Percentiles rank a stretch among this genome's conserved stretches.
Conservation (phyloP, 2,113 vertebrate genomes). For the Okapia johnstoni region DNA sequence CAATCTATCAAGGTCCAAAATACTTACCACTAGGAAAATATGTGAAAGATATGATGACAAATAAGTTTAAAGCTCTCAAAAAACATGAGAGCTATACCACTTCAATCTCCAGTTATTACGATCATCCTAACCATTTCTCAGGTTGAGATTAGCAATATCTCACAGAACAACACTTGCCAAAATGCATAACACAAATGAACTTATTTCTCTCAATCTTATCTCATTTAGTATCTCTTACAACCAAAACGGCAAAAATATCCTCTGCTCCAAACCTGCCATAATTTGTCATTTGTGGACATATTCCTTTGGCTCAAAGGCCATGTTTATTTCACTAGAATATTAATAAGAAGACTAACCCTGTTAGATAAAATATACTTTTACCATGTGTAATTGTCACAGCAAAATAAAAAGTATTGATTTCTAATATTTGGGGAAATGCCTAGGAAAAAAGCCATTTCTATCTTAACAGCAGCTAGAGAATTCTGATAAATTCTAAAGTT, state of each 20-base stretch:
- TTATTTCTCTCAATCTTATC: neutral
- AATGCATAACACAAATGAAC: neutral
- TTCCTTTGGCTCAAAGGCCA: constrained; percentile 6
- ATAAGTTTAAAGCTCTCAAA: neutral
- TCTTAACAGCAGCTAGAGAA: neutral
- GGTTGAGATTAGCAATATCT: neutral
- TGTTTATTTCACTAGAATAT: constrained; percentile 40
- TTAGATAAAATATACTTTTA: constrained; percentile 43
- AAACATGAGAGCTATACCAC: neutral
- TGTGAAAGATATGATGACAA: neutral
- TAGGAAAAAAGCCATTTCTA: neutral
- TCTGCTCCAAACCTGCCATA: neutral
- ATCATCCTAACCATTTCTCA: neutral
- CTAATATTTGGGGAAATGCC: neutral
- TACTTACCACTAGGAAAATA: neutral
- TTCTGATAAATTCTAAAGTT: neutral
- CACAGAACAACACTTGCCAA: neutral
- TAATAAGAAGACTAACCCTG: constrained; percentile 9
- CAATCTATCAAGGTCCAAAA: neutral
- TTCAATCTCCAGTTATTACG: neutral
- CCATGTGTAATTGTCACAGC: neutral
- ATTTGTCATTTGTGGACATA: neutral
- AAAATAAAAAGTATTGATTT: neutral
- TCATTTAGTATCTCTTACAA: neutral
- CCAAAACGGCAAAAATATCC: neutral